phyloP scores from a whole-genome alignment of 2,113 vertebrate species.

The Globicephala melas region DNA sequence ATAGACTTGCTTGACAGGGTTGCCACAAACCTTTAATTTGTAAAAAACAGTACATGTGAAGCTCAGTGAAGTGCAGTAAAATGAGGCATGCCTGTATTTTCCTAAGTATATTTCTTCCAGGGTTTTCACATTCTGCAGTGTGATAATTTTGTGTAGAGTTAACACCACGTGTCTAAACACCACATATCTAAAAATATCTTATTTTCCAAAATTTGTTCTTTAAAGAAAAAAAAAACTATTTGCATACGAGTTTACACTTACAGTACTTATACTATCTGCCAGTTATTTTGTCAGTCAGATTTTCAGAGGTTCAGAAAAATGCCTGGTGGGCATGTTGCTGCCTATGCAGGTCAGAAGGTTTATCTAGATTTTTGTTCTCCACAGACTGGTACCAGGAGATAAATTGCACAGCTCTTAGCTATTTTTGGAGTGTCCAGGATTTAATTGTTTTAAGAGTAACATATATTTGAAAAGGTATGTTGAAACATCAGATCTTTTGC shows the following conservation, averaged over 20 bases:
- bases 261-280: neutral
- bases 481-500: constrained; percentile 48
- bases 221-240: neutral
- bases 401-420: constrained; percentile 23
- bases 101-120: neutral
- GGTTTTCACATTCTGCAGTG: neutral
- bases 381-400: constrained; percentile 2
- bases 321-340: neutral
- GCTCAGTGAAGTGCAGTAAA: neutral
- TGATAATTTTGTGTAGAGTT: constrained; percentile 17
- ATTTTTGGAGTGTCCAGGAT: constrained; percentile 52
- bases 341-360: neutral
- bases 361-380: neutral
- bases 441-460: constrained; percentile 53
- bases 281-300: neutral
- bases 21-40: neutral
- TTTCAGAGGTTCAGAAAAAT: constrained; percentile 20
- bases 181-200: neutral
- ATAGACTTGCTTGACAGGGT: neutral
- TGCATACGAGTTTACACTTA: neutral
- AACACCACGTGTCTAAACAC: neutral
- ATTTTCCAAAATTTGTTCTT: neutral
- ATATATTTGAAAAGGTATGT: constrained; percentile 17
- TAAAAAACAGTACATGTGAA: neutral
- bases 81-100: neutral